Evolutionary conservation across 2,797 vertebrate genomes (phyloP).

Genomic region (Amblyopsis hoosieri): DNA sequence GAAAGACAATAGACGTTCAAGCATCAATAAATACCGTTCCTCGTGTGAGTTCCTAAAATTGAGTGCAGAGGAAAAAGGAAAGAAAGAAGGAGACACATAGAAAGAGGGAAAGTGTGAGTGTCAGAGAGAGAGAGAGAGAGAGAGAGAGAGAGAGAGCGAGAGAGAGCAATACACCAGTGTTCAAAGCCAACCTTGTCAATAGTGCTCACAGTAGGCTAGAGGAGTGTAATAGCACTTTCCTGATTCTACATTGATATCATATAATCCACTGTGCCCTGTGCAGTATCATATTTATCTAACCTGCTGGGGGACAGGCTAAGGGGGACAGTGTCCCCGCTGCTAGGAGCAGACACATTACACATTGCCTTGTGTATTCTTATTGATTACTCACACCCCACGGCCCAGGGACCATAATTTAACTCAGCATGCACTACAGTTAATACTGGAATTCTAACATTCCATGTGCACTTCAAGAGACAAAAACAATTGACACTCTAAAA

Average conservation of each 20-base stretch:
- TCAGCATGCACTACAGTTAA: constrained; percentile 89
- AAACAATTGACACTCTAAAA: constrained; percentile 84
- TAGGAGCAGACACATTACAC: constrained; percentile 92
- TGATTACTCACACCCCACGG: constrained; percentile 94
- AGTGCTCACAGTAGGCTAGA: constrained; percentile 94
- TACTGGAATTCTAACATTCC: constrained; percentile 83
- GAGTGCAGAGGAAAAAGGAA: constrained; percentile 33
- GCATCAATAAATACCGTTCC: constrained; percentile 55
- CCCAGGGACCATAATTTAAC: constrained; percentile 97
- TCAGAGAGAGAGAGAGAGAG: constrained; percentile 12
- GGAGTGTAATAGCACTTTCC: constrained; percentile 93
- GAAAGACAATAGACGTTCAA: constrained; percentile 53
- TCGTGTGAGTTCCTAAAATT: constrained; percentile 48
- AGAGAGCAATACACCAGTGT: constrained; percentile 69
- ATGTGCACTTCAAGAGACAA: constrained; percentile 83
- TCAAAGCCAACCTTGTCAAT: constrained; percentile 87
- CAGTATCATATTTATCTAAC: constrained; percentile 98
- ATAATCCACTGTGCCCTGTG: constrained; percentile 90
- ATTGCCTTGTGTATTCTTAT: constrained; percentile 92
- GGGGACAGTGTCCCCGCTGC: constrained; percentile 91
- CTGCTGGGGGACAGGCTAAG: constrained; percentile 90
- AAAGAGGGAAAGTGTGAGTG: constrained; percentile 9
- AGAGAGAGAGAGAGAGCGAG: constrained; percentile 25
- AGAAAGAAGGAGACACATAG: not conserved
- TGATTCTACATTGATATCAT: constrained; percentile 91